phyloP scores from a whole-genome alignment of 2,888 invertebrate species.

The Girardia tigrina region DNA sequence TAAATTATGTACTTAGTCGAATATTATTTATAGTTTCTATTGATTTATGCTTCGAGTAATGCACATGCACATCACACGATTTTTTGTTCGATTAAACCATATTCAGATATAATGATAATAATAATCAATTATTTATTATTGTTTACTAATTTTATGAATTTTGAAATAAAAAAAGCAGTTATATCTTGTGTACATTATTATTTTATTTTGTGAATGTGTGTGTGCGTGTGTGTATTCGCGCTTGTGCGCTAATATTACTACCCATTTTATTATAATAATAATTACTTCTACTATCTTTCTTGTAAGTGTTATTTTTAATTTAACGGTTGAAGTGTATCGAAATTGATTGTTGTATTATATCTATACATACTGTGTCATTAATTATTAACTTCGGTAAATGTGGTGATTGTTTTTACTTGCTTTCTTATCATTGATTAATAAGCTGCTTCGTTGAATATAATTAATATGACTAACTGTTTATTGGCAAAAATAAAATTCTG shows the following conservation, averaged over 20 bases:
- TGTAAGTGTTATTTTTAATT: background rate
- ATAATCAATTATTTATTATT: background rate
- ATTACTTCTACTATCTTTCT: no score
- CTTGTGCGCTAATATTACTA: background rate
- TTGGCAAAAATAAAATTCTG: background rate
- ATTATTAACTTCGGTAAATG: conserved; percentile 16
- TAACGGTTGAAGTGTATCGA: background rate
- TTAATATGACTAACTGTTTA: background rate
- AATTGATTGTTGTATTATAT: background rate
- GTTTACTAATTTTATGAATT: background rate
- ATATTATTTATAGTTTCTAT: background rate
- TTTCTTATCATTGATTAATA: conserved; percentile 19
- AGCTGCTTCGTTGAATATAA: conserved; percentile 9
- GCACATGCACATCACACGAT: conserved; percentile 20
- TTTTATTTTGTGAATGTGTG: background rate
- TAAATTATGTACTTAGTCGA: background rate
- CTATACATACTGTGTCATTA: conserved; percentile 10
- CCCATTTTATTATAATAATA: no score
- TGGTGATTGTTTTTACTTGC: background rate
- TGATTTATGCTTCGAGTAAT: conserved; percentile 20
- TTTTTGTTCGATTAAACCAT: no score
- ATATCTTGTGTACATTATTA: conserved; percentile 17
- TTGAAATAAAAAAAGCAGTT: no score
- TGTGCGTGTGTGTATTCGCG: background rate
- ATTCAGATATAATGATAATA: no score